Evolutionary conservation across 2,888 invertebrate genomes (phyloP).

Genomic region (Nymphalis polychloros): DNA sequence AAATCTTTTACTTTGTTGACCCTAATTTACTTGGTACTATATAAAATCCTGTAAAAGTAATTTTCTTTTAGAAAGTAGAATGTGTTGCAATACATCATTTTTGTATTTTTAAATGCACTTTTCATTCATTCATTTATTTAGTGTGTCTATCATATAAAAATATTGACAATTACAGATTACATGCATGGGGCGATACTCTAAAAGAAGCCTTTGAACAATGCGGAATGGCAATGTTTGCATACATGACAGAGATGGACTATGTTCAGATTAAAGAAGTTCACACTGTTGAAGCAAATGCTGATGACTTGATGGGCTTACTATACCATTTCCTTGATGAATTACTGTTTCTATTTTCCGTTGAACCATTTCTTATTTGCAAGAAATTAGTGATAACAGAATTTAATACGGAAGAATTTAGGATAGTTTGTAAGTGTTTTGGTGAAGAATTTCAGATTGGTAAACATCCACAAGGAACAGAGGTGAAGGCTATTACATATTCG

Average conservation of each 20-base stretch:
- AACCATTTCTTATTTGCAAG: constrained; percentile 93
- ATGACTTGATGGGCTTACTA: constrained; percentile 93
- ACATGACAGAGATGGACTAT: constrained; percentile 95
- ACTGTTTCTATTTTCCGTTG: constrained; percentile 94
- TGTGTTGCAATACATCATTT: no score
- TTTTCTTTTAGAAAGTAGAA: no score
- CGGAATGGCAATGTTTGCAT: constrained; percentile 97
- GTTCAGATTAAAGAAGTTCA: constrained; percentile 90
- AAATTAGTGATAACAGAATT: constrained; percentile 94
- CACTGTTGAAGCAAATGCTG: constrained; percentile 92
- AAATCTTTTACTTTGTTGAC: no score
- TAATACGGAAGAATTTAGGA: constrained; percentile 89
- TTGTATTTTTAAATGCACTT: no score
- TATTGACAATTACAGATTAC: constrained; percentile 83
- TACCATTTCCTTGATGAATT: constrained; percentile 97
- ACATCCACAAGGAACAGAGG: constrained; percentile 98
- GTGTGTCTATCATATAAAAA: background rate
- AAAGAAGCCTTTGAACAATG: constrained; percentile 97
- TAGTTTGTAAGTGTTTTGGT: constrained; percentile 92
- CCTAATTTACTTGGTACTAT: no score
- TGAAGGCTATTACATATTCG: constrained; percentile 99
- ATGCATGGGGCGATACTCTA: constrained; percentile 94
- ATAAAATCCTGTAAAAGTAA: no score
- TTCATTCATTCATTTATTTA: background rate
- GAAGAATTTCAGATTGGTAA: constrained; percentile 96